phyloP scores from a whole-genome alignment of 2,888 invertebrate genomes.

The Nomada ferruginata region DNA sequence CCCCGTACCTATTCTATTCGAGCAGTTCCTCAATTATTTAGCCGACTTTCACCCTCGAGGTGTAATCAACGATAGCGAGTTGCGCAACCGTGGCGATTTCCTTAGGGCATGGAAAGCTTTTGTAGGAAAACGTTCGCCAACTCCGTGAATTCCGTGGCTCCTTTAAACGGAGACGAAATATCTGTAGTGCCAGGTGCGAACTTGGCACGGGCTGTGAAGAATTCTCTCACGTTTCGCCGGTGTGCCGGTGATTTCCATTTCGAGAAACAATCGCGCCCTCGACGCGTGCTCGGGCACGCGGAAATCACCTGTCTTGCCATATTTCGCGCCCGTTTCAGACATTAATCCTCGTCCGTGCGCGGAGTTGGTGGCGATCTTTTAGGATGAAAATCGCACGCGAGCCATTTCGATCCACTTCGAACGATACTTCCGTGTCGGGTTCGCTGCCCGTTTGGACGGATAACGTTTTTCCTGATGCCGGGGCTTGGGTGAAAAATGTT shows the following conservation, averaged over 20 bases:
- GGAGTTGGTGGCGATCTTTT: neutral
- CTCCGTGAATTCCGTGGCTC: conserved; percentile 30
- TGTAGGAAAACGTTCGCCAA: neutral
- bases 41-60: conserved; percentile 26
- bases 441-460: neutral
- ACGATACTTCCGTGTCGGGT: conserved; percentile 8
- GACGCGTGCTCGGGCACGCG: conserved; percentile 60
- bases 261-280: conserved; percentile 77
- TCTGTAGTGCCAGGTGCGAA: conserved; percentile 51
- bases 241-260: conserved; percentile 74
- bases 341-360: conserved; percentile 31
- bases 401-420: conserved; percentile 12
- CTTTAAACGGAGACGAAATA: conserved; percentile 57
- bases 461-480: neutral
- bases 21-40: conserved; percentile 13
- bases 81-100: conserved; percentile 28
- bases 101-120: neutral
- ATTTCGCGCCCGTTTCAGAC: conserved; percentile 47
- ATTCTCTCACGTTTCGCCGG: conserved; percentile 75
- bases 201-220: conserved; percentile 64
- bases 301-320: conserved; percentile 74
- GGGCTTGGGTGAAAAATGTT: neutral
- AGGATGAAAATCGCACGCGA: conserved; percentile 21
- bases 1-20: neutral
- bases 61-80: conserved; percentile 3